Conservation (phyloP, 1,140 invertebrate species). For the Dinoponera quadriceps region DNA sequence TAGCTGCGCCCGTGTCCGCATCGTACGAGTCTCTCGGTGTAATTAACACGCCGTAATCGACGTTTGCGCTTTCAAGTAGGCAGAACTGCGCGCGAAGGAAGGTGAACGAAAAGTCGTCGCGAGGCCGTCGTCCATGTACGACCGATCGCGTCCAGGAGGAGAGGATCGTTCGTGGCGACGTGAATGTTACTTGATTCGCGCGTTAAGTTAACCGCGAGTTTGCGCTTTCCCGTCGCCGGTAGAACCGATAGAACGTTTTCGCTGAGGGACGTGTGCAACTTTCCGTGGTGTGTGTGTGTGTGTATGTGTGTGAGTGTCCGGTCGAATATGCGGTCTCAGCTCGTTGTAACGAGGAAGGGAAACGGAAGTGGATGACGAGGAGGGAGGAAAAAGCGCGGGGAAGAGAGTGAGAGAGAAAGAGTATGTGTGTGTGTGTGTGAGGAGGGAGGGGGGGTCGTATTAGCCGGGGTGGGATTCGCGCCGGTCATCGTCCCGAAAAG, state of each 20-base stretch:
- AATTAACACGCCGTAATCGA: conserved; percentile 37
- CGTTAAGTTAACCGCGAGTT: not conserved
- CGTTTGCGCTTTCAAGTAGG: conserved; percentile 7
- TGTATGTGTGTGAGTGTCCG: not conserved
- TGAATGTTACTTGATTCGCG: not conserved
- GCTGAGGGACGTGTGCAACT: not conserved
- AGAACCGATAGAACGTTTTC: not conserved
- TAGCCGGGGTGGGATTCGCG: conserved; percentile 55
- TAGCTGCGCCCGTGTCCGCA: not conserved
- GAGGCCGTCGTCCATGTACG: not conserved
- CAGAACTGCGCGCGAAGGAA: not conserved
- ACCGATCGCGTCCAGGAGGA: not conserved
- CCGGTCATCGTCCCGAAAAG: conserved; percentile 37
- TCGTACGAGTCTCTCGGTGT: not conserved
- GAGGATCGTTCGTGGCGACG: conserved; percentile 17
- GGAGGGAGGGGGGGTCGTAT: not conserved
- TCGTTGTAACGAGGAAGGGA: conserved; percentile 14
- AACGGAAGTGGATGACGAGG: conserved; percentile 20
- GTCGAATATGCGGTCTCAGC: conserved; percentile 20
- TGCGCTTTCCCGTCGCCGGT: not conserved
- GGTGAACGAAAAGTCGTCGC: not conserved
- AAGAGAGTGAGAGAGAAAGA: not conserved
- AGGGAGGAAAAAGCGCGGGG: not conserved
- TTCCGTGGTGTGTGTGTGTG: not conserved
- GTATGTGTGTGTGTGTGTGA: not conserved